phyloP scores from a whole-genome alignment of 2,888 invertebrate species.

The Archaeoteleia sp. region DNA sequence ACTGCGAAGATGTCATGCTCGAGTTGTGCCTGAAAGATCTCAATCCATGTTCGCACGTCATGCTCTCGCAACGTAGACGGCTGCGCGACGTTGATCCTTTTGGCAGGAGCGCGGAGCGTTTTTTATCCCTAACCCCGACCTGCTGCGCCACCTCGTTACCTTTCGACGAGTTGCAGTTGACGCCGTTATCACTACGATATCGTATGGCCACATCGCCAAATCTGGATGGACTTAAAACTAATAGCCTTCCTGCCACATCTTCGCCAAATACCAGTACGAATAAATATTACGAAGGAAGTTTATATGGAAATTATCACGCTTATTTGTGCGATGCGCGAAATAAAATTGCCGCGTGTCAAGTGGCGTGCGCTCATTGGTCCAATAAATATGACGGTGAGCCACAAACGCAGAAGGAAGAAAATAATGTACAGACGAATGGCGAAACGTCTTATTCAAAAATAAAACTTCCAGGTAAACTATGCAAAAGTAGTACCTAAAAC shows the following conservation, averaged over 20 bases:
- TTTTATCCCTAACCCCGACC: slow-evolving; percentile 83
- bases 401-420: slow-evolving; percentile 63
- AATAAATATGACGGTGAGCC: slow-evolving; percentile 83
- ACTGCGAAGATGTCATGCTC: slow-evolving; percentile 97
- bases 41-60: slow-evolving; percentile 86
- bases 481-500: too few relatives aligned
- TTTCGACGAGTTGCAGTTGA: slow-evolving; percentile 44
- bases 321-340: slow-evolving; percentile 90
- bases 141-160: slow-evolving; percentile 75
- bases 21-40: slow-evolving; percentile 92
- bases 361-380: slow-evolving; percentile 87
- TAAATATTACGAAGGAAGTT: slow-evolving; percentile 76
- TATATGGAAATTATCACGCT: slow-evolving; percentile 88
- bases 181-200: slow-evolving; percentile 5
- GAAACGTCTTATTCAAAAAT: not conserved
- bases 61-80: slow-evolving; percentile 86
- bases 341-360: slow-evolving; percentile 84
- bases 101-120: slow-evolving; percentile 84
- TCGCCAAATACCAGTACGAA: slow-evolving; percentile 6
- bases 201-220: slow-evolving; percentile 23
- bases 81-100: slow-evolving; percentile 84
- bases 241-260: slow-evolving; percentile 54
- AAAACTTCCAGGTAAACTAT: slow-evolving; percentile 9
- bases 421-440: slow-evolving; percentile 29
- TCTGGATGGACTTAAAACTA: slow-evolving; percentile 36